Evolutionary conservation across 2,113 vertebrate genomes (phyloP).

Genomic region (Arothron firmamentum): DNA sequence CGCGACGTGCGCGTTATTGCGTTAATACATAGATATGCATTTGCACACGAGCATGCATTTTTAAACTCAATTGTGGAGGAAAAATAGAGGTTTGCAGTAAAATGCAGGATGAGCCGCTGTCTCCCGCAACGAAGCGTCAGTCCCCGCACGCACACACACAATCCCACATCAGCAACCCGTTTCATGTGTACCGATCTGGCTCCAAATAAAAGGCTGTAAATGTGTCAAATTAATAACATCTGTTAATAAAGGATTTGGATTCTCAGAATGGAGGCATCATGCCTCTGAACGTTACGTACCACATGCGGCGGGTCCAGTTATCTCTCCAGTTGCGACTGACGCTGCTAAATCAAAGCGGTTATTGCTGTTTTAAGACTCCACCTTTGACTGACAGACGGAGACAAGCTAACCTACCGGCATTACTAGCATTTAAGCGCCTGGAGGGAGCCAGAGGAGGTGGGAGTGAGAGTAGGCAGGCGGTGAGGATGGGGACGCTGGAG

Average conservation of each 20-base stretch:
- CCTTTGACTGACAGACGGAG: conserved; percentile 28
- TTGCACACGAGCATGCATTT: no score
- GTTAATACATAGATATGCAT: no score
- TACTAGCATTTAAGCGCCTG: conserved; percentile 60
- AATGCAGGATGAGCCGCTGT: no score
- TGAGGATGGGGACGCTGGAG: neutral
- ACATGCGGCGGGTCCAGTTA: conserved; percentile 34
- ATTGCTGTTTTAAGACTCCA: neutral
- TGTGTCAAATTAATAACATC: neutral
- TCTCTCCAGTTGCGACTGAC: neutral
- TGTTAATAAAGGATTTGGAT: neutral
- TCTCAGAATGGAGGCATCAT: conserved; percentile 12
- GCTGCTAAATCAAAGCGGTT: conserved; percentile 21
- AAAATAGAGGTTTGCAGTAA: no score
- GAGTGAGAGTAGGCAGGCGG: conserved; percentile 34
- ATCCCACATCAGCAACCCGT: neutral
- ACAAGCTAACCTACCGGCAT: conserved; percentile 52
- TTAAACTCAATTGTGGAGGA: no score
- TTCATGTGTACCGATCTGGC: neutral
- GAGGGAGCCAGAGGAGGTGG: conserved; percentile 45
- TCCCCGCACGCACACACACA: neutral
- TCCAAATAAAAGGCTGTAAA: neutral
- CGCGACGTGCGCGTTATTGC: no score
- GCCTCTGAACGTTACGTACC: conserved; percentile 57
- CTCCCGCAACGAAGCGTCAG: neutral